These are phyloP conservation scores for Argyrosomus regius DNA, from an alignment of 2,797 vertebrate species.

Conservation along the genomic window DNA sequence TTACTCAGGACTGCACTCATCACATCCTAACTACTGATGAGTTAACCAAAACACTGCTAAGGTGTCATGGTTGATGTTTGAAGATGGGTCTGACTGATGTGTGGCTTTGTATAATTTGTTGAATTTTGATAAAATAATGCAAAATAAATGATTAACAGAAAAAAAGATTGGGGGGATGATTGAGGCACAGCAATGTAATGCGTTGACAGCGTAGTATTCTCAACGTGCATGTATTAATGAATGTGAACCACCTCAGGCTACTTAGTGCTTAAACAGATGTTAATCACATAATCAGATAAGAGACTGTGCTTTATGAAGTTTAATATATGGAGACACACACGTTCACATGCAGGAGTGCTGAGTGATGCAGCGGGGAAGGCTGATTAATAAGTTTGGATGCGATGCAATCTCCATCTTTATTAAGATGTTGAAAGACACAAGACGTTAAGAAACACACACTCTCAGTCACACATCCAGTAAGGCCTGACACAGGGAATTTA, in stretches of 20 bases:
- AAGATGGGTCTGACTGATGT: background rate
- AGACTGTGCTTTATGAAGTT: constrained; percentile 80
- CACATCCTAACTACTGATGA: constrained; percentile 6
- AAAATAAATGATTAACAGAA: background rate
- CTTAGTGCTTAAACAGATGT: constrained; percentile 80
- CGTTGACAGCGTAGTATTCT: constrained; percentile 28
- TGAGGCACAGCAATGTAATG: constrained; percentile 10
- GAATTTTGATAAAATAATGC: background rate
- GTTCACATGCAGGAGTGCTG: constrained; percentile 72
- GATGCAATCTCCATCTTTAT: constrained; percentile 87
- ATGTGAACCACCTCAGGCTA: constrained; percentile 64
- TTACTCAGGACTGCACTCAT: constrained; percentile 29
- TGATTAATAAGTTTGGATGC: constrained; percentile 82
- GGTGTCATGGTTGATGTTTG: background rate
- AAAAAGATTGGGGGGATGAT: background rate
- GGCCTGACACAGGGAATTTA: constrained; percentile 41
- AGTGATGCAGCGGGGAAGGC: constrained; percentile 70
- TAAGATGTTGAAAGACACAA: constrained; percentile 86
- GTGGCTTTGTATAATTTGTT: background rate
- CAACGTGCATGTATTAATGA: constrained; percentile 61
- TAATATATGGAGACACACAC: constrained; percentile 75
- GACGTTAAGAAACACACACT: constrained; percentile 59
- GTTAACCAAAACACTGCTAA: constrained; percentile 5
- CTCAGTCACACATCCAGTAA: constrained; percentile 33
- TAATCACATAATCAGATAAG: constrained; percentile 84